Conservation (phyloP, 1,140 invertebrate genomes). For the Heliothis virescens region DNA sequence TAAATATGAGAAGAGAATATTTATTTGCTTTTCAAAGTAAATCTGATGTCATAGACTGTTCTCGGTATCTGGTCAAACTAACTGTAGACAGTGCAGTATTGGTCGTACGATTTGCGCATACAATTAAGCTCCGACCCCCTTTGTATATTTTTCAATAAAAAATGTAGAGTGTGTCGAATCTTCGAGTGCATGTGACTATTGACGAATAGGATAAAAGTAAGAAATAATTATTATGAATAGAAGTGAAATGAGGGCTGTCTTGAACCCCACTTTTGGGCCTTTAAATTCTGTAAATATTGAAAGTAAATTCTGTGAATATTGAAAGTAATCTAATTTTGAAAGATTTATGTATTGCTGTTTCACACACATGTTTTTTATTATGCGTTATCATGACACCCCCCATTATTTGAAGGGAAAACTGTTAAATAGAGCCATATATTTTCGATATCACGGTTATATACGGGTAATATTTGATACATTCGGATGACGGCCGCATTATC, state of each 20-base stretch:
- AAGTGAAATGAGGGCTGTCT: not conserved
- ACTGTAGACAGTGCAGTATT: conserved; percentile 18
- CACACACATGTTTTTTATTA: no score
- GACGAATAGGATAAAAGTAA: conserved; percentile 4
- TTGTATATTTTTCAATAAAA: conserved; percentile 27
- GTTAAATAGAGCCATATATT: no score
- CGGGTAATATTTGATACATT: no score
- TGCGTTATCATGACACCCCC: no score
- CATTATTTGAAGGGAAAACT: no score
- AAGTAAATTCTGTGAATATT: no score
- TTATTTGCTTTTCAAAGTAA: conserved; percentile 13
- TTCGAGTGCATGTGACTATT: conserved; percentile 25
- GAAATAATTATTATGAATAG: conserved; percentile 19
- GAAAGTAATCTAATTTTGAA: no score
- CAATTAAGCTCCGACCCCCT: conserved; percentile 38
- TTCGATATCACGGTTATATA: no score
- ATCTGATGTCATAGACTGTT: conserved; percentile 35
- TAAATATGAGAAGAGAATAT: not conserved
- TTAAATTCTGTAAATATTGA: no score
- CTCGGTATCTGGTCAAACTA: conserved; percentile 27
- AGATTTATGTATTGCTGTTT: no score
- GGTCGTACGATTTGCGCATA: conserved; percentile 28
- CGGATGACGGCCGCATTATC: no score
- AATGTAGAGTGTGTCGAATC: conserved; percentile 38
- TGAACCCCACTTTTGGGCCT: no score